A percentile compares a stretch with the other conserved stretches of the same genome.
Evolutionary conservation across 2,888 invertebrate species (phyloP).

Genomic region (Rosalia funebris): DNA sequence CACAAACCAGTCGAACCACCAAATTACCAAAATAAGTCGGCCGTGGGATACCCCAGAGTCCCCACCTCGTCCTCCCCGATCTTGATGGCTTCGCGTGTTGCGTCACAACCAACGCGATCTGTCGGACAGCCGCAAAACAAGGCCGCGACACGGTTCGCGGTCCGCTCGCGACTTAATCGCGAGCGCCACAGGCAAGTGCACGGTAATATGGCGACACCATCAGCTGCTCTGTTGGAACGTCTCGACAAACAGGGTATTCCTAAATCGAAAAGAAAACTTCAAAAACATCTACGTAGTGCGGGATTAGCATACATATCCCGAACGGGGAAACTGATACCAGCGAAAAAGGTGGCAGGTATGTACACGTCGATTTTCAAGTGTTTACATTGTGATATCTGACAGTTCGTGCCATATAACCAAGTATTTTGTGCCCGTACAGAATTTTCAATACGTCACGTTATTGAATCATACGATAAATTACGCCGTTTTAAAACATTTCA

Average conservation of each 20-base stretch:
- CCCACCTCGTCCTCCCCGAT: slow-evolving; percentile 14
- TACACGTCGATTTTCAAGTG: slow-evolving; percentile 47
- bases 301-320: slow-evolving; percentile 66
- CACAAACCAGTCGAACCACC: slow-evolving; percentile 18
- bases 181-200: slow-evolving; percentile 27
- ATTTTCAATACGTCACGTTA: slow-evolving; percentile 43
- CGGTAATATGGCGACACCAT: slow-evolving; percentile 62
- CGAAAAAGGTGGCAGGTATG: slow-evolving; percentile 66
- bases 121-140: slow-evolving; percentile 25
- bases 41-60: slow-evolving; percentile 18
- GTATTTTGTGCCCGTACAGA: slow-evolving; percentile 34
- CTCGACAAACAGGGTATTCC: slow-evolving; percentile 61
- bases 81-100: slow-evolving; percentile 9
- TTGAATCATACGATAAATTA: slow-evolving; percentile 47
- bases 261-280: slow-evolving; percentile 64
- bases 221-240: slow-evolving; percentile 59
- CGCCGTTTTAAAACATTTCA: slow-evolving; percentile 41
- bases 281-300: slow-evolving; percentile 64
- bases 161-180: slow-evolving; percentile 24
- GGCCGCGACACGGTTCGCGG: slow-evolving; percentile 25
- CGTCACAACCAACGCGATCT: slow-evolving; percentile 34
- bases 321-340: slow-evolving; percentile 65
- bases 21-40: slow-evolving; percentile 27
- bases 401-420: slow-evolving; percentile 40
- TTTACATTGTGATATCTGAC: slow-evolving; percentile 58